Base-by-base conservation (phyloP, 2,888 invertebrate genomes). In the Pilophorus perplexus region DNA sequence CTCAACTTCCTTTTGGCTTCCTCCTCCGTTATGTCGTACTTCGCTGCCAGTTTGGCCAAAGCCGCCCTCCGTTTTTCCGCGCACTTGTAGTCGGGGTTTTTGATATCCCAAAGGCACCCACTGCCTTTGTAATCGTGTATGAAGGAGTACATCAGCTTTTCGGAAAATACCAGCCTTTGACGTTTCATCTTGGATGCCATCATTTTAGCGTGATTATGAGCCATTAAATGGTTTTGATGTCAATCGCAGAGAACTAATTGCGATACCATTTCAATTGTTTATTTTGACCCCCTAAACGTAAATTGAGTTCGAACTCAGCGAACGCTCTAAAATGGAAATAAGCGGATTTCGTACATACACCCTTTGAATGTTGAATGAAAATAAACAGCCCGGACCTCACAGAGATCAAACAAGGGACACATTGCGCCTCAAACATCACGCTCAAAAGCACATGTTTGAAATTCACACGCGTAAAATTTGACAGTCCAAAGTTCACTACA, bases 1-100 rank as follows among this genome's bases (percentile, higher is more conserved):
- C 44, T 60, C 2, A 60, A 33, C 25, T 60, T 60, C 60, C 27
- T 60, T 60, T 44, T 60, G 2, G 44, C 46, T 44, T 60, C 60
- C 4, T 60, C 60, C 20, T 60, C 60, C 10, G 60, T 23, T 10
- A 60, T 42, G 25, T 60, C 44, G 16, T 60, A 60, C 44, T 60
- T 60, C 3, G 27, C 33, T 8, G 60, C 12, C 10, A 60, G 27
- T 12, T 28, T 60, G 2, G 42, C 28, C 10, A 60, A 10, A 3
- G 60, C 42, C n/a, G 46, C 16, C 27, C 46, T 22, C n/a, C 60
- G 42, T 28, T 60, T 44, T 12, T 60, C 60, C 1, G 44, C 42
- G 44, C 42, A 60, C 33, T 60, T 60, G 23, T 60, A 60, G 4
- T 60, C 44, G 0, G 60, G 60, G 16, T 33, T 42, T 44, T 44